Percentiles rank a stretch among this genome's conserved stretches.
Conservation (phyloP, 1,140 invertebrate species). For the Aphelenchoides avenae region DNA sequence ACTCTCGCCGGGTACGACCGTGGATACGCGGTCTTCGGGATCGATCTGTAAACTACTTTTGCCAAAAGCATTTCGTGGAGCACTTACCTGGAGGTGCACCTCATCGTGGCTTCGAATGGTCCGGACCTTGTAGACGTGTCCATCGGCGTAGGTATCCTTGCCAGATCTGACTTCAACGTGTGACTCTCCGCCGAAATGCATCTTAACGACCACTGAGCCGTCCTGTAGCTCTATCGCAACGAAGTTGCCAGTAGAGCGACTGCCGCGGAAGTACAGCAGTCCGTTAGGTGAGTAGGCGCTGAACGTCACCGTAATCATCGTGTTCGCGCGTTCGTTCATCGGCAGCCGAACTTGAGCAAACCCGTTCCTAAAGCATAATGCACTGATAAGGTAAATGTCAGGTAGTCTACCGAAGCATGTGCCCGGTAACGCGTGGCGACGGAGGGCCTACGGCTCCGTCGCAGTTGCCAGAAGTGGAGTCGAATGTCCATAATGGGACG, state of each 20-base stretch:
- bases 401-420: conserved; percentile 52
- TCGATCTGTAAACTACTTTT: conserved; percentile 16
- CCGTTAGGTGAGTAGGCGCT: conserved; percentile 53
- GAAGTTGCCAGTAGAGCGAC: conserved; percentile 45
- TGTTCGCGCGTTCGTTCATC: conserved; percentile 46
- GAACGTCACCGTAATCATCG: conserved; percentile 50
- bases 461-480: conserved; percentile 40
- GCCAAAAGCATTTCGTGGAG: neutral
- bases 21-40: conserved; percentile 34
- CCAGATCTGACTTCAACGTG: conserved; percentile 40
- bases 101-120: conserved; percentile 48
- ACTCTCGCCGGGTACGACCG: conserved; percentile 26
- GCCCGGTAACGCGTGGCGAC: conserved; percentile 28
- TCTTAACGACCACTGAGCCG: conserved; percentile 43
- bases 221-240: conserved; percentile 47
- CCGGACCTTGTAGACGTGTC: conserved; percentile 47
- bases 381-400: conserved; percentile 7
- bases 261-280: conserved; percentile 58
- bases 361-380: conserved; percentile 42
- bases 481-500: conserved; percentile 52
- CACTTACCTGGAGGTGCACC: conserved; percentile 45
- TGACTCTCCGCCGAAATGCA: conserved; percentile 44
- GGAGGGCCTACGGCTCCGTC: conserved; percentile 48
- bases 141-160: conserved; percentile 46
- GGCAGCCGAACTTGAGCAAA: conserved; percentile 50